Evolutionary conservation across 2,888 invertebrate genomes (phyloP).

Genomic region (Therioaphis trifolii): DNA sequence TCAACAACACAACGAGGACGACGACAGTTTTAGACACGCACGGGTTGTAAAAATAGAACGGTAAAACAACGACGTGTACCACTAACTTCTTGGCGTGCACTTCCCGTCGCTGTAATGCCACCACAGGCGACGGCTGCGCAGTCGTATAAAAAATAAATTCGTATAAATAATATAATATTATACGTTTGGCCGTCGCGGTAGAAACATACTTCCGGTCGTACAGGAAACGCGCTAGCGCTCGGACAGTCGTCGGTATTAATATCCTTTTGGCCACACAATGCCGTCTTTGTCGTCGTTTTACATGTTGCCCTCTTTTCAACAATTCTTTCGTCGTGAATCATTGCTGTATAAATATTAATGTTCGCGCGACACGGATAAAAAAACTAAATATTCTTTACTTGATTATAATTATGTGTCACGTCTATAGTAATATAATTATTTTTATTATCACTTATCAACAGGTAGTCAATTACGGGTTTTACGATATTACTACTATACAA

Average conservation of each 20-base stretch:
- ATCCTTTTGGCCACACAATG: conserved; percentile 17
- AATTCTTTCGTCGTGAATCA: neutral
- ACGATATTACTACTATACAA: neutral
- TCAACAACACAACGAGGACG: conserved; percentile 20
- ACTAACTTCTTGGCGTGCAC: conserved; percentile 50
- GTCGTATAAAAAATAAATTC: neutral
- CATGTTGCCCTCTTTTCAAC: conserved; percentile 15
- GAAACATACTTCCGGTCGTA: conserved; percentile 54
- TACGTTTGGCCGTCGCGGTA: neutral
- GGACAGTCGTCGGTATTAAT: conserved; percentile 14
- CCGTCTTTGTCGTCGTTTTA: neutral
- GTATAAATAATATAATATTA: neutral
- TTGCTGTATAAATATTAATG: no score
- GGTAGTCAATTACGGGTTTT: no score
- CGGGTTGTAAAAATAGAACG: conserved; percentile 56
- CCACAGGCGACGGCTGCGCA: neutral
- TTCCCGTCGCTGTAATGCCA: conserved; percentile 13
- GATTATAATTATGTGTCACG: neutral
- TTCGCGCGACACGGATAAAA: no score
- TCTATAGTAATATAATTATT: no score
- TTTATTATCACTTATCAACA: no score
- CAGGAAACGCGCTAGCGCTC: conserved; percentile 50
- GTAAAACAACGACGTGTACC: conserved; percentile 22
- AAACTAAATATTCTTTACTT: neutral
- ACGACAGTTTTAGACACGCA: conserved; percentile 29